Evolutionary conservation across 2,888 invertebrate genomes (phyloP).

Genomic region (Sympetrum striolatum): DNA sequence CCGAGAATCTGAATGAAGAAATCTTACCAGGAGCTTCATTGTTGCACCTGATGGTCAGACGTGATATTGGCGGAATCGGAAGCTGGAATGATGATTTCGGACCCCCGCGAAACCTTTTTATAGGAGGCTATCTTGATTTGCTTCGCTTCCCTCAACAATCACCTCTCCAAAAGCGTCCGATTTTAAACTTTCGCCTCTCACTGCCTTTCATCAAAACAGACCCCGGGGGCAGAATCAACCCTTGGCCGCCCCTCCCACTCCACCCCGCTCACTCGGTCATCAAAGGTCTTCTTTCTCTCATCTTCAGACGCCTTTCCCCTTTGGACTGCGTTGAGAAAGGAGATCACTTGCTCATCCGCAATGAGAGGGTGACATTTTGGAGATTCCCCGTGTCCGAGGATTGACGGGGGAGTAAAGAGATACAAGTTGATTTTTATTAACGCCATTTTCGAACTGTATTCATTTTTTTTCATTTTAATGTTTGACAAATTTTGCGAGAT

Average conservation of each 20-base stretch:
- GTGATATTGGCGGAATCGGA: constrained; percentile 25
- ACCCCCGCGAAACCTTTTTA: constrained; percentile 1
- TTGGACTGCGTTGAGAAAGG: not conserved
- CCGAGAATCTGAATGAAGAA: not conserved
- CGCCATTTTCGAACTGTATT: not conserved
- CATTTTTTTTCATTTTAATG: too few relatives aligned
- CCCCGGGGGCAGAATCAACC: not conserved
- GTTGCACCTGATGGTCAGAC: not conserved
- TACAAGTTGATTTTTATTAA: not conserved
- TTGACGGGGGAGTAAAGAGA: too few relatives aligned
- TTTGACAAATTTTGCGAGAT: too few relatives aligned
- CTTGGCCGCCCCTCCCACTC: not conserved
- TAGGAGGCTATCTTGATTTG: not conserved
- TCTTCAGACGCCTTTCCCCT: not conserved
- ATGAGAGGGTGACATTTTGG: not conserved
- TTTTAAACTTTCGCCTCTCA: not conserved
- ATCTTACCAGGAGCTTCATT: constrained; percentile 37
- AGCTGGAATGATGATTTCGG: constrained; percentile 12
- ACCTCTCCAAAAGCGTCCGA: not conserved
- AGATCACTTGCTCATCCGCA: not conserved
- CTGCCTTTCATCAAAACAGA: not conserved
- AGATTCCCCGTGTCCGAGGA: not conserved
- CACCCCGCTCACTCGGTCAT: not conserved
- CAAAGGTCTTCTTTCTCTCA: not conserved
- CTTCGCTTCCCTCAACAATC: not conserved